Conservation (phyloP, 2,113 vertebrate genomes). For the Nycticryphes semicollaris region DNA sequence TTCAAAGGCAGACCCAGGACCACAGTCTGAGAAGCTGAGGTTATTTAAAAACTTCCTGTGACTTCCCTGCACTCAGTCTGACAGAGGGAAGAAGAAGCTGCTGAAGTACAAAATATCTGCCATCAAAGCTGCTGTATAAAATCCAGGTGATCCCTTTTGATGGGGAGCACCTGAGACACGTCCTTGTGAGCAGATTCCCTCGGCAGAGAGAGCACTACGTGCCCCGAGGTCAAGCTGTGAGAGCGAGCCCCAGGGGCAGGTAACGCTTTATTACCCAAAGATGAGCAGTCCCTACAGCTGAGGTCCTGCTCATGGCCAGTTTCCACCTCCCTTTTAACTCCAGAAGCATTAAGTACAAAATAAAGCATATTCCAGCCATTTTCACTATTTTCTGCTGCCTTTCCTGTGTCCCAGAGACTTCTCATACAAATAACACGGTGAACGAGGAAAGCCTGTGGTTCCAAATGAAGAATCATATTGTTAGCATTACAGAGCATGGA, state of each 20-base stretch:
- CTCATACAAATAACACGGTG: background rate
- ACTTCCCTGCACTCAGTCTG: background rate
- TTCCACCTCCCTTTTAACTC: background rate
- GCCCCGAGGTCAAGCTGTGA: conserved; percentile 17
- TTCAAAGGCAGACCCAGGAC: background rate
- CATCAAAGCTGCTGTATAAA: conserved; percentile 31
- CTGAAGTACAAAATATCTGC: conserved; percentile 48
- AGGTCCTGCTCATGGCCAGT: background rate
- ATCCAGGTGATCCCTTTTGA: background rate
- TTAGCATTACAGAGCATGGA: background rate
- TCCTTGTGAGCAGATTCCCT: background rate
- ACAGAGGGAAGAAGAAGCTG: conserved; percentile 30
- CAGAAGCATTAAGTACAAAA: background rate
- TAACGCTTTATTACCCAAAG: background rate
- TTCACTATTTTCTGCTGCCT: background rate
- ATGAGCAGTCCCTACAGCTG: background rate
- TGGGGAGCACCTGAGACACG: background rate
- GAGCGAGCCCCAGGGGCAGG: background rate
- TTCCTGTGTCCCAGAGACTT: background rate
- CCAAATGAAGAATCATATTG: background rate
- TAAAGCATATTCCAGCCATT: background rate
- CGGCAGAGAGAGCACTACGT: conserved; percentile 1
- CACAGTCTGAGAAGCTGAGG: background rate
- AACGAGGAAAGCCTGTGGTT: background rate
- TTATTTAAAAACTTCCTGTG: conserved; percentile 3